Base-by-base conservation (phyloP, 2,888 invertebrate genomes). In the Caenorhabditis doughertyi region DNA sequence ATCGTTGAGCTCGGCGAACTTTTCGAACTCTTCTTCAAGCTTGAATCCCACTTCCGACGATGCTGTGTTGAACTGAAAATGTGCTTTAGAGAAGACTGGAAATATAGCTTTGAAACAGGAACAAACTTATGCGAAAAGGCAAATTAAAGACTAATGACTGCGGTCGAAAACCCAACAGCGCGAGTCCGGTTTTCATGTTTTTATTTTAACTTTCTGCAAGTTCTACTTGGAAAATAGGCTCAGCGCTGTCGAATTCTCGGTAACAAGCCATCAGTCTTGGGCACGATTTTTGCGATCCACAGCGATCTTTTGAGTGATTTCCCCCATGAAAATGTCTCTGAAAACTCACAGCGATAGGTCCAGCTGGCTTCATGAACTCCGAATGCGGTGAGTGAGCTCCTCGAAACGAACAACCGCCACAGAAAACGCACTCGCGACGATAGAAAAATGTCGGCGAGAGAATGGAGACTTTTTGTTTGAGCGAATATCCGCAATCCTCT, bases 331-430 rank as follows among this genome's bases (percentile, higher is more conserved):
- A n/a, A n/a, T n/a, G n/a, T n/a, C n/a, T 23, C 29, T 21, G 32
- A 27, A 42, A 27, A 35, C 60, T 49, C 4, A 70, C 70, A n/a
- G 70, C 70, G 3, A 70, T 16, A 9, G 13, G 32, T 21, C 47
- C 29, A 0, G 70, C 70, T 21, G 13, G 7, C 16, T 9, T 13
- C 70, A 70, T 32, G 21, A 16, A 56, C 8, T 18, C 23, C n/a
- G 13, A 29, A n/a, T 70, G 70, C 9, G 21, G 23, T 7, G 44
- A 21, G 32, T 70, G 70, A 23, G 18, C 1, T 47, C 70, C 70
- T 16, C 56, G 56, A 29, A 70, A 70, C 1, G 70, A 27, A 11
- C 70, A 70, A 3, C 16, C 9, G 11, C 70, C 70, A 58, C 70
- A 70, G 13, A 70, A 58, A 11, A 70, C 47, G 16, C 47, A 44